Evolutionary conservation across 37 sponge, comb jelly and placozoan genomes (phyloP), one percentile per base, ranked within the genome.

Genomic region (Ephydatia muelleri): DNA sequence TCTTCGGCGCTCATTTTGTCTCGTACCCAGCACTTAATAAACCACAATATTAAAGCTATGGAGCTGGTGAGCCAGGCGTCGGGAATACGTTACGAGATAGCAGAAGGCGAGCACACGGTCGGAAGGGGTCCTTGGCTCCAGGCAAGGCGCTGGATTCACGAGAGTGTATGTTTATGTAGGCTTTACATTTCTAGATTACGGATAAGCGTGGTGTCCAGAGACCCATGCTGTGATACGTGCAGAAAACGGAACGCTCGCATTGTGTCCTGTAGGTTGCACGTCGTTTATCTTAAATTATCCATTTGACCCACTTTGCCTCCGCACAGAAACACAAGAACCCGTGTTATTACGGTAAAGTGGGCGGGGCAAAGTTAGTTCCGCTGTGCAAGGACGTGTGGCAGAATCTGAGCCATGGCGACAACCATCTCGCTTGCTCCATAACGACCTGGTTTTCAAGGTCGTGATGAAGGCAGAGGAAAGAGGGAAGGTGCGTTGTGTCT

Each of bases 131-230:
- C 94, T 19, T 80, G 93, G 8, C 65, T 95, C 13, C 84, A 90
- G 84, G 94, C 90, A 67, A 32, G 40, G 65, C 21, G 2, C 34
- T 26, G 43, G 48, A 16, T 43, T 43, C 43, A 26, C 39, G 26
- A 31, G 26, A 37, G 34, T 12, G 19, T 34, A 81, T 26, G 0
- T 75, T 28, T 26, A n/a, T 40, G 26, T 83, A 16, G 38, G 26
- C 26, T 65, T 87, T 66, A 3, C 34, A 73, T 70, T 33, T 75
- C 19, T 35, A 95, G 96, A 77, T 95, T 25, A 87, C 85, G 27
- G 96, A 95, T 36, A 95, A 90, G 77, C 65, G 93, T n/a, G 36
- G 96, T 95, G 47, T 95, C 96, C 5, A 71, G 96, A 70, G 81
- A 71, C 31, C n/a, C 96, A 95, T 86, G 96, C 96, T 28, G 16